Conservation (phyloP, 1,140 invertebrate genomes). For the Bombus pascuorum region DNA sequence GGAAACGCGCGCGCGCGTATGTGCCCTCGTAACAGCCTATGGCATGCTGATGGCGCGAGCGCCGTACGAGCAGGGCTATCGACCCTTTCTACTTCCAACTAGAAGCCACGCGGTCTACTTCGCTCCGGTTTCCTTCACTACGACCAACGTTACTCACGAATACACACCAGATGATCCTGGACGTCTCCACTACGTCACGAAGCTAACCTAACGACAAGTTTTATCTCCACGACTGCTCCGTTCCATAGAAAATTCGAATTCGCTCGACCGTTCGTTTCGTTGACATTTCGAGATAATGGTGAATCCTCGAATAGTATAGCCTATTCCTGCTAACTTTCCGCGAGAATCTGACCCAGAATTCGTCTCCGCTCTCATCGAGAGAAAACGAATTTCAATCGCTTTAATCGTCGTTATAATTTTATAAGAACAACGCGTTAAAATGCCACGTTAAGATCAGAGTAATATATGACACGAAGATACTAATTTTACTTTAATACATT, state of each 20-base stretch:
- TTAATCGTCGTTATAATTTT: no score
- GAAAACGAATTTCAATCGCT: no score
- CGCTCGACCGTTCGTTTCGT: neutral
- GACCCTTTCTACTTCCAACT: constrained; percentile 69
- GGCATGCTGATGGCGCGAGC: constrained; percentile 68
- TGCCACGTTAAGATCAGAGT: no score
- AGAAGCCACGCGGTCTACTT: constrained; percentile 68
- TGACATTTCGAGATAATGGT: neutral
- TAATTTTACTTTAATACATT: no score
- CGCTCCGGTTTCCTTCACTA: constrained; percentile 26
- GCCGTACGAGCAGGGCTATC: constrained; percentile 73
- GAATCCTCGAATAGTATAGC: neutral
- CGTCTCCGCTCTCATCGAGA: no score
- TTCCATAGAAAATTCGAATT: constrained; percentile 3
- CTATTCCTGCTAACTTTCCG: no score
- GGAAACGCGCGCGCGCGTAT: neutral
- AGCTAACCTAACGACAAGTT: neutral
- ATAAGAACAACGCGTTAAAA: no score
- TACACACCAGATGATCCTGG: neutral
- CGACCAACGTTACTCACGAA: constrained; percentile 10
- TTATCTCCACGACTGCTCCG: neutral
- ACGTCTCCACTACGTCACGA: neutral
- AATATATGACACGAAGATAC: no score
- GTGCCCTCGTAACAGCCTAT: constrained; percentile 5
- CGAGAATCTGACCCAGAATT: no score